Base-by-base conservation (phyloP, 2,888 invertebrate genomes). In the Halocaridina rubra region DNA sequence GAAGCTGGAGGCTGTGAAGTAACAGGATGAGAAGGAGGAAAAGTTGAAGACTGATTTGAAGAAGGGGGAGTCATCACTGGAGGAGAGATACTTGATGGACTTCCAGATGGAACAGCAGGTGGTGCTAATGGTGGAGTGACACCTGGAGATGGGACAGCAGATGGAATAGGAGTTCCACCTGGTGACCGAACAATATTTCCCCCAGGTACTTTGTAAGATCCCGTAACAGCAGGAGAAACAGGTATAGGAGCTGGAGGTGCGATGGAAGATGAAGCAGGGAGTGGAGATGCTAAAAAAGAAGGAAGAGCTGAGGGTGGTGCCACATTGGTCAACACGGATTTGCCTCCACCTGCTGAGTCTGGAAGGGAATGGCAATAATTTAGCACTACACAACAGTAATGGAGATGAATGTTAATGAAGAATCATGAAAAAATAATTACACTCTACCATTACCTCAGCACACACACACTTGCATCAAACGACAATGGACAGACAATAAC, bases 231-330 rank as follows among this genome's bases (percentile, higher is more conserved):
- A 24, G 80, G 74, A 5, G 32, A 32, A 32, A 59, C 30, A 32
- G 64, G 8, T 7, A 33, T 46, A 74, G 13, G 16, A 22, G 39
- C 46, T 39, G 46, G 74, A 19, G 61, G 22, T 27, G 30, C 59
- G 24, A 33, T 33, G 13, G 33, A 46, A 78, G 16, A 57, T 10
- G 59, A 32, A 3, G 19, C 53, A 32, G 81, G 78, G 24, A 71
- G 46, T 8, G 92, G 91, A 84, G 92, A 92, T 16, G 94, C 91
- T 86, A 93, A 90, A 88, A 94, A 95, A 90, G 93, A 94, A 0
- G 94, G 95, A 61, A 95, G 91, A 89, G 93, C 93, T 30, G 93
- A 92, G 0, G 95, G 95, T 4, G 95, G 95, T 67, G 94, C 93
- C n/a, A 95, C 93, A 89, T 93, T 94, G 0, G 94, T 94, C 78